Base-by-base conservation (phyloP, 2,888 invertebrate species). In the Masnerella sp. region DNA sequence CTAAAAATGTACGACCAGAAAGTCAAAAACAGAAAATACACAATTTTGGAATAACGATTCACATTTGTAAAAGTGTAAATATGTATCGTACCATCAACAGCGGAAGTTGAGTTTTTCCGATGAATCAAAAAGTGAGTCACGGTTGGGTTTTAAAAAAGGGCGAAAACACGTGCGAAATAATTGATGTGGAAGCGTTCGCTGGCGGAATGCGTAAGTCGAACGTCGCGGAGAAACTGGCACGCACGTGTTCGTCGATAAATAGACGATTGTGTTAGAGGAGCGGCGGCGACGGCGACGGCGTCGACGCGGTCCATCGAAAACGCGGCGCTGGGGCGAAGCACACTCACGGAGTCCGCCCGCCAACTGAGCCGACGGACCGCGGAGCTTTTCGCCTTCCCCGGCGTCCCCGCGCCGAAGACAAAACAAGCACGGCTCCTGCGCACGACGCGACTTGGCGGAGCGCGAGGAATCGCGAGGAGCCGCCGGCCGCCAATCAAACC, bases 241-340 rank as follows among this genome's bases (percentile, higher is more conserved):
- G 52, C 52, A 54, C 52, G 52, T 54, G 52, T n/a, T 54, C 52
- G 28, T 40, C 52, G 20, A 40, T 54, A 40, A 54, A 54, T 32
- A 54, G 52, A 54, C 38, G 40, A 40, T 22, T 5, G 36, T 28
- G 52, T 28, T 40, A 17, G 28, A 25, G 52, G 15, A 54, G 28
- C 38, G 7, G n/a, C 20, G 40, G 28, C 25, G n/a, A n/a, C n/a
- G n/a, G n/a, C n/a, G n/a, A n/a, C n/a, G n/a, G n/a, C n/a, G n/a
- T n/a, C n/a, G n/a, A n/a, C n/a, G n/a, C n/a, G n/a, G n/a, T n/a
- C 52, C 52, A 54, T 54, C 28, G 52, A 40, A 54, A 25, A 28
- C 52, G 12, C 28, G 25, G 25, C 15, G 14, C 36, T 18, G 17
- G 32, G n/a, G 7, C 36, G 25, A 28, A 12, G 38, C 38, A 40